These are phyloP conservation scores for Cydia amplana DNA, from an alignment of 1,140 invertebrate species.

Conservation along the genomic window DNA sequence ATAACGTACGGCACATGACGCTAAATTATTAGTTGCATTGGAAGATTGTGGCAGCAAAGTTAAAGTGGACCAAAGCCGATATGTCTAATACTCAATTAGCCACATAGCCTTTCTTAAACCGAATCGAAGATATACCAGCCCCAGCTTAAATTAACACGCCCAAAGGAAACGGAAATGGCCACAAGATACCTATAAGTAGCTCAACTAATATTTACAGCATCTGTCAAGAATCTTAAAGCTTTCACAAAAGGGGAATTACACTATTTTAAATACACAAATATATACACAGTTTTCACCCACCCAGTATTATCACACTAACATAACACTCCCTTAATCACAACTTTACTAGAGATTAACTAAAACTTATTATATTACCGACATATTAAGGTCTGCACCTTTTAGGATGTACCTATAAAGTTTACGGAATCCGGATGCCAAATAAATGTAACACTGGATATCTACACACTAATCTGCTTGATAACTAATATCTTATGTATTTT, in stretches of 20 bases:
- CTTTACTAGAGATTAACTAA: neutral
- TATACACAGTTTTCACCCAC: slow-evolving; percentile 55
- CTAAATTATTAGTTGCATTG: neutral
- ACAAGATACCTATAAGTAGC: slow-evolving; percentile 42
- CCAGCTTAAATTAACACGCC: neutral
- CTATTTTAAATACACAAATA: slow-evolving; percentile 42
- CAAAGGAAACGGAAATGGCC: slow-evolving; percentile 44
- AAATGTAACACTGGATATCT: slow-evolving; percentile 6
- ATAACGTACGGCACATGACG: neutral
- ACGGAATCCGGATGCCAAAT: neutral
- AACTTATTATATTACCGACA: slow-evolving; percentile 13
- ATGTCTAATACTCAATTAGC: neutral
- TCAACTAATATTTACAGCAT: slow-evolving; percentile 60
- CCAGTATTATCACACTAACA: slow-evolving; percentile 43
- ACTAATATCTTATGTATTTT: slow-evolving; percentile 6
- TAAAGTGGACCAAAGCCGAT: neutral
- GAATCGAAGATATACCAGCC: too few species aligned
- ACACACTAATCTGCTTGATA: neutral
- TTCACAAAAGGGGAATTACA: slow-evolving; percentile 50
- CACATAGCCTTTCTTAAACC: too few species aligned
- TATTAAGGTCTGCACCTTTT: neutral
- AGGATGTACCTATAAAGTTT: neutral
- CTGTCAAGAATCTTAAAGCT: slow-evolving; percentile 61
- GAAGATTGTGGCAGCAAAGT: neutral
- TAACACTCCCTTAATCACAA: slow-evolving; percentile 1